phyloP scores from a whole-genome alignment of 2,113 vertebrate genomes.

The Callospermophilus lateralis region DNA sequence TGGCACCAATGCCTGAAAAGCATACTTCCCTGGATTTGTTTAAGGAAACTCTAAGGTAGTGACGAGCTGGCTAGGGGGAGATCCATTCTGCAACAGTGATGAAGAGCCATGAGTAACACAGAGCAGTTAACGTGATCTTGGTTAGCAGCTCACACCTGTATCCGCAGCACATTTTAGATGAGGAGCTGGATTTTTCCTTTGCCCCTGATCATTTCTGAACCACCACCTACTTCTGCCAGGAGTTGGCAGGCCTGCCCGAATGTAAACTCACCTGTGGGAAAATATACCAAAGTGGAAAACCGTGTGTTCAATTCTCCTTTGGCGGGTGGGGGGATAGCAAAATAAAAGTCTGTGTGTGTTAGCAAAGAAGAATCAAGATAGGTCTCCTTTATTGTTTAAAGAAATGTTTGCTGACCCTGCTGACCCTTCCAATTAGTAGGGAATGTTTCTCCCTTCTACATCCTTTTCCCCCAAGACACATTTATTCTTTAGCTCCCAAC shows the following conservation, averaged over 20 bases:
- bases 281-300: slow-evolving; percentile 68
- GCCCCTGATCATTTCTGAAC: slow-evolving; percentile 7
- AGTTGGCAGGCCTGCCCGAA: slow-evolving; percentile 37
- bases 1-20: background rate
- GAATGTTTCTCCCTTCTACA: slow-evolving; percentile 25
- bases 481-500: background rate
- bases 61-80: background rate
- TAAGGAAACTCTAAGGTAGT: background rate
- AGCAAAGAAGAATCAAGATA: slow-evolving; percentile 20
- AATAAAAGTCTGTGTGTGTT: background rate
- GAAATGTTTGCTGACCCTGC: background rate
- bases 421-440: background rate
- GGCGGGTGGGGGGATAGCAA: background rate
- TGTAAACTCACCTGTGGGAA: slow-evolving; percentile 52
- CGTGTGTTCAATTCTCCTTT: slow-evolving; percentile 1
- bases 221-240: background rate
- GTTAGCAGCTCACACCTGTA: background rate
- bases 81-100: background rate
- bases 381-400: slow-evolving; percentile 34
- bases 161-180: background rate
- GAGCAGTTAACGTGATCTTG: background rate
- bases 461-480: background rate
- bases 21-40: background rate
- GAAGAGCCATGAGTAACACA: background rate
- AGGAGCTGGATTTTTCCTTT: slow-evolving; percentile 30